Percentiles rank a stretch among this genome's conserved stretches.
Evolutionary conservation across 2,888 invertebrate genomes (phyloP).

Genomic region (Caenorhabditis wallacei): DNA sequence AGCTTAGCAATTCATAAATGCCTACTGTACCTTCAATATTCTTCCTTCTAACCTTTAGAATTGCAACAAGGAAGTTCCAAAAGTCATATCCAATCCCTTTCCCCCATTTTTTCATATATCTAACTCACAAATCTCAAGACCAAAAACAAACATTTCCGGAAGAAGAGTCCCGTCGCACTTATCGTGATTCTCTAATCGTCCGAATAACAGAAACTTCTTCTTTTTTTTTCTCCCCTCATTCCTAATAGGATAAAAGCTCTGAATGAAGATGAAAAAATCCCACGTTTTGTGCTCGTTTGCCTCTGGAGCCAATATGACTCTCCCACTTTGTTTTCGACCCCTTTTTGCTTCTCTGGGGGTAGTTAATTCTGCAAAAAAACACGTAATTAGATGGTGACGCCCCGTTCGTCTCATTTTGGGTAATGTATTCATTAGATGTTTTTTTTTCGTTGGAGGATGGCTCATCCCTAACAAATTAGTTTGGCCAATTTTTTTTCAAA

Average conservation of each 20-base stretch:
- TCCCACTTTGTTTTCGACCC: not conserved
- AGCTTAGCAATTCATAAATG: too few species aligned
- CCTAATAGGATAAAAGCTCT: slow-evolving; percentile 55
- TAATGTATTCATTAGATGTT: slow-evolving; percentile 3
- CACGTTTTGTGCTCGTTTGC: slow-evolving; percentile 56
- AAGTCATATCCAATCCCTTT: too few species aligned
- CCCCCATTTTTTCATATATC: not conserved
- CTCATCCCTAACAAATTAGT: too few species aligned
- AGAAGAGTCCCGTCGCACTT: slow-evolving; percentile 24
- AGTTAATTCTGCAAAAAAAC: not conserved
- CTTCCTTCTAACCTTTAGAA: too few species aligned
- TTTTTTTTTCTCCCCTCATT: not conserved
- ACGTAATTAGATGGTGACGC: too few species aligned
- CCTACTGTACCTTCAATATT: too few species aligned
- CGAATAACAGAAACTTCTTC: slow-evolving; percentile 18
- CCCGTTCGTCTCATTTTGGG: not conserved
- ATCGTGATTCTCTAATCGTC: slow-evolving; percentile 50
- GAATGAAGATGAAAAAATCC: slow-evolving; percentile 22
- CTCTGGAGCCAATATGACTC: not conserved
- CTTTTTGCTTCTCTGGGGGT: not conserved
- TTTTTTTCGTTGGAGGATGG: too few species aligned
- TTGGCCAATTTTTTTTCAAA: too few species aligned
- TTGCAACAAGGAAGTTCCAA: too few species aligned
- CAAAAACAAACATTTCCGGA: slow-evolving; percentile 17
- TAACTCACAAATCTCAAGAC: not conserved